These are phyloP conservation scores for Rhingia rostrata DNA, from an alignment of 2,888 invertebrate species.

Conservation along the genomic window DNA sequence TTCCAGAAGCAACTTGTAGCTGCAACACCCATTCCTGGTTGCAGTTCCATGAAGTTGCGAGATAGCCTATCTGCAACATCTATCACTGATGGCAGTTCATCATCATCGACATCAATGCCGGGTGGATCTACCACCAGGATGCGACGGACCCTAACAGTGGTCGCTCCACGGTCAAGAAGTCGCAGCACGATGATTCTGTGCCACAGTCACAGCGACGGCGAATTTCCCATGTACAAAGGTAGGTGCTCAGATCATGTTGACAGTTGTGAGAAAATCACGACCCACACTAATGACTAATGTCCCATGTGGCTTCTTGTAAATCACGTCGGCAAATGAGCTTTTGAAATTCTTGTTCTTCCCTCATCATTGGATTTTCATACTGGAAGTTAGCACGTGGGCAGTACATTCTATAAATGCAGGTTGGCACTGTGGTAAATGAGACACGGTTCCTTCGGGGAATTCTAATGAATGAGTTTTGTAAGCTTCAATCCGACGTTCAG, in stretches of 20 bases:
- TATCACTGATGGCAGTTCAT: slow-evolving; percentile 79
- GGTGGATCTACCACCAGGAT: slow-evolving; percentile 75
- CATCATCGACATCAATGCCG: slow-evolving; percentile 76
- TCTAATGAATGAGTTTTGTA: no score
- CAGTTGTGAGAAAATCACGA: no score
- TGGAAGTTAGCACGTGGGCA: neutral
- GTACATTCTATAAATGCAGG: no score
- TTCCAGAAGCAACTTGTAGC: slow-evolving; percentile 76
- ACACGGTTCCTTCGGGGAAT: no score
- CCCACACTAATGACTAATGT: no score
- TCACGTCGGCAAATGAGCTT: no score
- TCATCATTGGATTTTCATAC: neutral
- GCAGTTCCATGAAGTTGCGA: neutral
- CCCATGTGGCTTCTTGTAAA: no score
- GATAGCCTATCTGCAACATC: slow-evolving; percentile 77
- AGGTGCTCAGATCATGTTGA: slow-evolving; percentile 75
- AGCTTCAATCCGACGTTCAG: no score
- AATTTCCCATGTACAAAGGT: slow-evolving; percentile 93
- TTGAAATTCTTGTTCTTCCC: no score
- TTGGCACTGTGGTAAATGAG: no score
- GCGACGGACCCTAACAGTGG: slow-evolving; percentile 57
- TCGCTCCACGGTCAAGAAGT: slow-evolving; percentile 84
- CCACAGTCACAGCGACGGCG: slow-evolving; percentile 93
- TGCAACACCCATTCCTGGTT: slow-evolving; percentile 82
- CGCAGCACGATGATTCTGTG: slow-evolving; percentile 92